These are phyloP conservation scores for Lampropteryx suffumata DNA, from an alignment of 2,888 invertebrate genomes.

Conservation along the genomic window DNA sequence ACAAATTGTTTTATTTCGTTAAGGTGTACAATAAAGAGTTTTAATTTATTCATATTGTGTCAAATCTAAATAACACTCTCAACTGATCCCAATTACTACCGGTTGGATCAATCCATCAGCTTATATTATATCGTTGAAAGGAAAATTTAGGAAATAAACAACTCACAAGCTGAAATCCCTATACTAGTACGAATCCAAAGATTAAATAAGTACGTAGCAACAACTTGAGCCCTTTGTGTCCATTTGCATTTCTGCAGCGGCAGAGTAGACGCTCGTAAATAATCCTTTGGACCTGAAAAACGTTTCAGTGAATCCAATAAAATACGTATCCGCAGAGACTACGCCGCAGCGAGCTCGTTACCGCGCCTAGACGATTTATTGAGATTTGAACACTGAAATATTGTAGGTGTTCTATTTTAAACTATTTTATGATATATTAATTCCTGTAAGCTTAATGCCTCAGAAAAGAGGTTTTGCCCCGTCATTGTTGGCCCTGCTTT, in stretches of 20 bases:
- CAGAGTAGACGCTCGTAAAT: slow-evolving; percentile 79
- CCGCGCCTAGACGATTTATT: slow-evolving; percentile 82
- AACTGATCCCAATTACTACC: no score
- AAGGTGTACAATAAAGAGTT: no score
- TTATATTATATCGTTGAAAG: no score
- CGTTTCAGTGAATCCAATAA: slow-evolving; percentile 83
- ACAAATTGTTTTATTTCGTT: no score
- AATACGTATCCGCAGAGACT: slow-evolving; percentile 82
- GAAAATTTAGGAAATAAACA: no score
- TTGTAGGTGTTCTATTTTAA: slow-evolving; percentile 79
- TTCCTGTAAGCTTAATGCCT: slow-evolving; percentile 17
- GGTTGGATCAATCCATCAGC: no score
- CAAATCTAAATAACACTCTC: no score
- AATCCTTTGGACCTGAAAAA: slow-evolving; percentile 81
- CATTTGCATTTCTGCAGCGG: slow-evolving; percentile 79
- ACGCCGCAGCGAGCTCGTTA: slow-evolving; percentile 81
- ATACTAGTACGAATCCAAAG: slow-evolving; percentile 16
- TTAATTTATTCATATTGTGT: no score
- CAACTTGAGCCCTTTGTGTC: slow-evolving; percentile 51
- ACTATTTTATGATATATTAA: slow-evolving; percentile 64
- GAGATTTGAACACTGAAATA: slow-evolving; percentile 82
- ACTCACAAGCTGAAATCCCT: background rate
- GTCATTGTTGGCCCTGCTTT: slow-evolving; percentile 15
- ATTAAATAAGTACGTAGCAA: slow-evolving; percentile 28
- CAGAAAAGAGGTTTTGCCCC: slow-evolving; percentile 12